Conservation (phyloP, 2,797 vertebrate genomes). For the Margarornis squamiger region DNA sequence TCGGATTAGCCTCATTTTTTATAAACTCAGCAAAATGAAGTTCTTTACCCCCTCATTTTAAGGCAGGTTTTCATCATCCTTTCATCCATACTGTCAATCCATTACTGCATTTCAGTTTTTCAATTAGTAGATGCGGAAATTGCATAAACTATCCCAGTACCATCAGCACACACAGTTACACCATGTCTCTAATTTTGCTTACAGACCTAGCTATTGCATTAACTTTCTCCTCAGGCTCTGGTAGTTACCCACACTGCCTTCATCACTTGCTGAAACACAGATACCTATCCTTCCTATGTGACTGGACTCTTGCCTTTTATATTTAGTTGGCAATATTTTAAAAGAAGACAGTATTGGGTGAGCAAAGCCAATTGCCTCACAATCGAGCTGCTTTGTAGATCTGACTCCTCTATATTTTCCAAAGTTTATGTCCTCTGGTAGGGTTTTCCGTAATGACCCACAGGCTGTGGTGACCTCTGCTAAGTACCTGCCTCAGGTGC, state of each 20-base stretch:
- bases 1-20: background rate
- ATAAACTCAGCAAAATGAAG: background rate
- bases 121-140: background rate
- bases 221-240: background rate
- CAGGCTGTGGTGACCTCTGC: background rate
- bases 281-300: background rate
- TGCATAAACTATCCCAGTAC: background rate
- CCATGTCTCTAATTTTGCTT: background rate
- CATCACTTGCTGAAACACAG: background rate
- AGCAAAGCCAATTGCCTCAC: background rate
- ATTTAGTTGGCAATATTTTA: background rate
- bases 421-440: background rate
- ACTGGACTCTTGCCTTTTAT: background rate
- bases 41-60: background rate
- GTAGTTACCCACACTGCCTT: background rate
- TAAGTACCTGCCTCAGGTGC: background rate
- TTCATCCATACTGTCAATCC: background rate
- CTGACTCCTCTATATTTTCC: background rate
- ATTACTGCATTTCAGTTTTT: background rate
- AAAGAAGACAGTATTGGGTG: background rate
- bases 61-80: background rate
- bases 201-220: background rate
- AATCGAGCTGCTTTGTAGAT: background rate
- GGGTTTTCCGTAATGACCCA: background rate
- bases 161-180: background rate